These are phyloP conservation scores for Ptyas mucosa DNA, from an alignment of 2,113 vertebrate genomes.

Conservation along the genomic window DNA sequence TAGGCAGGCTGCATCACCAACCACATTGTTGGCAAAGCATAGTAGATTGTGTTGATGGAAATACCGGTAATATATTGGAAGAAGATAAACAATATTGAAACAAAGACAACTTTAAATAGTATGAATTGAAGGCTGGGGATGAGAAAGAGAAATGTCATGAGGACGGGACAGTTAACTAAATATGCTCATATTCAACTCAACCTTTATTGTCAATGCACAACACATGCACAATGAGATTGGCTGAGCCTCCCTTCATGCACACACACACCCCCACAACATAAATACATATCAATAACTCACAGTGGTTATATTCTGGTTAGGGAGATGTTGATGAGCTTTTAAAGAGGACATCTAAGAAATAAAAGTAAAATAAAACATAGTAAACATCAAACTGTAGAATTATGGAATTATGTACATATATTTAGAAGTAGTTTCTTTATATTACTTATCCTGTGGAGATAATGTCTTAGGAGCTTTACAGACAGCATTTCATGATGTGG, in stretches of 20 bases:
- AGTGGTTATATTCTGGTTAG: neutral
- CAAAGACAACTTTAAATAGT: neutral
- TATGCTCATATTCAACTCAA: neutral
- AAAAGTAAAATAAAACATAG: neutral
- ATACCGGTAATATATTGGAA: neutral
- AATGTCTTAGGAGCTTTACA: neutral
- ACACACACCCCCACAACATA: no score
- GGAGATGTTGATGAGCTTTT: neutral
- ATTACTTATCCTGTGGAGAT: neutral
- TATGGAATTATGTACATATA: neutral
- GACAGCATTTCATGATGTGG: neutral
- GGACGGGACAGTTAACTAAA: neutral
- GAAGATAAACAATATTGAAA: neutral
- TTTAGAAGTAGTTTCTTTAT: neutral
- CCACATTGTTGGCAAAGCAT: neutral
- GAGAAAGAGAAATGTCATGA: neutral
- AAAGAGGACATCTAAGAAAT: neutral
- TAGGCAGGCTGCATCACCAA: neutral
- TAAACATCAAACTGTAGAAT: neutral
- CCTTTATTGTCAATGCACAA: no score
- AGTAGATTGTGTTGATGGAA: neutral
- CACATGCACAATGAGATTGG: no score
- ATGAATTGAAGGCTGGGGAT: neutral
- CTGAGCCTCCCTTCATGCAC: no score
- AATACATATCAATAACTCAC: no score